Conservation (phyloP, 2,113 vertebrate genomes). For the Laterallus jamaicensis region DNA sequence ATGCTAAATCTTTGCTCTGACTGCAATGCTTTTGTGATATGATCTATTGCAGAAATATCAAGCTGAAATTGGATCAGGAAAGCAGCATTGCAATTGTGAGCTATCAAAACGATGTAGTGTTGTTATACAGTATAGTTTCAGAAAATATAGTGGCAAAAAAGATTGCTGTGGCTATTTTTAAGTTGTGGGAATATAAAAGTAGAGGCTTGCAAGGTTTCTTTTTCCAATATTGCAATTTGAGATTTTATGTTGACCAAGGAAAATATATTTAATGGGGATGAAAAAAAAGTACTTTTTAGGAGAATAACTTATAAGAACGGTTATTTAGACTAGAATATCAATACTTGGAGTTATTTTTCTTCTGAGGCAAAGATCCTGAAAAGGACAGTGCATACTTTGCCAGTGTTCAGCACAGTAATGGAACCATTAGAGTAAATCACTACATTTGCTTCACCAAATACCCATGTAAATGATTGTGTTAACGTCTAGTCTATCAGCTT, state of each 20-base stretch:
- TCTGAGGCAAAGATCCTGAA: constrained; percentile 15
- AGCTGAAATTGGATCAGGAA: constrained; percentile 70
- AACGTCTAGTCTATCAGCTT: constrained; percentile 2
- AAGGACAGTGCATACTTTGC: not conserved
- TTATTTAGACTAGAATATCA: constrained; percentile 39
- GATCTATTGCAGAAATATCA: constrained; percentile 61
- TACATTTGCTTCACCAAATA: constrained; percentile 35
- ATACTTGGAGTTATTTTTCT: constrained; percentile 37
- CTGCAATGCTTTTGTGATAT: constrained; percentile 46
- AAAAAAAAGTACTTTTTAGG: constrained; percentile 2
- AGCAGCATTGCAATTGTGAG: constrained; percentile 64
- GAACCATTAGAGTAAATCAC: constrained; percentile 41
- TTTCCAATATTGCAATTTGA: constrained; percentile 42
- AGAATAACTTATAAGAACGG: constrained; percentile 15
- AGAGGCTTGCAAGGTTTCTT: constrained; percentile 5
- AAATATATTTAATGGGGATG: constrained; percentile 21
- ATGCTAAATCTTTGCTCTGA: constrained; percentile 59
- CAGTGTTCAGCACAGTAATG: constrained; percentile 6
- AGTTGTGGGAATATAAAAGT: constrained; percentile 22
- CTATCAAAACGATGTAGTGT: constrained; percentile 63
- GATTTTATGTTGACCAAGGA: constrained; percentile 24
- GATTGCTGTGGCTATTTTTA: constrained; percentile 58
- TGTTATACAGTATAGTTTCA: constrained; percentile 64
- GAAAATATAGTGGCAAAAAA: constrained; percentile 61
- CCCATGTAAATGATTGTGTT: constrained; percentile 27